Base-by-base conservation (phyloP, 2,888 invertebrate species). In the Amphimallon solstitiale region DNA sequence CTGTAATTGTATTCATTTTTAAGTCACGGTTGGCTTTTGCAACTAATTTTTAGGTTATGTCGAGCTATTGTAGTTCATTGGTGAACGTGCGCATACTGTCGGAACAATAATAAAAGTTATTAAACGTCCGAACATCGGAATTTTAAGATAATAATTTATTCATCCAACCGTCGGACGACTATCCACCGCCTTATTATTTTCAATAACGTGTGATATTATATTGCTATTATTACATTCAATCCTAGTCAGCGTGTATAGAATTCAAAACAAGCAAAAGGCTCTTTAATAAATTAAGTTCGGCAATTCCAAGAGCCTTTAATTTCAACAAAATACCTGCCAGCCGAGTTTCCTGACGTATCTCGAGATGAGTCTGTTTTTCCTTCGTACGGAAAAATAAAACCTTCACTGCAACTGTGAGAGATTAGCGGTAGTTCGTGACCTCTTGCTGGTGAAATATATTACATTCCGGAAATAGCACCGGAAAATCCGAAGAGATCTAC, bases 391-490 rank as follows among this genome's bases (percentile, higher is more conserved):
- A 29, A 43, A 34, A 15, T 29, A 7, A 43, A 9, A 43, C 29
- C 29, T 21, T 21, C 19, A 12, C 21, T 9, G 29, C 19, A 52
- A 45, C 9, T 29, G 29, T 29, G 29, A 29, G 2, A 23, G 34
- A 43, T 43, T 59, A 59, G 29, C 10, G 10, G 29, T 14, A 12
- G 43, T 59, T 59, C 56, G 56, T 59, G 56, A 59, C 34, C 43
- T 29, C 29, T 43, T 43, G 15, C 29, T 15, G 12, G 17, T n/a
- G 43, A 59, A 59, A 43, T 43, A 43, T 43, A 43, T 59, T 34
- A 15, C 56, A 43, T 40, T 43, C 29, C 23, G 12, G 17, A 15
- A 34, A 35, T 35, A 51, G 17, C 35, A 35, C 17, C 9, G 6
- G 2, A 29, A 29, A 5, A 29, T 29, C 29, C 7, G 29, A 29